Base-by-base conservation (phyloP, 2,113 vertebrate species). In the Macroglossus sobrinus region DNA sequence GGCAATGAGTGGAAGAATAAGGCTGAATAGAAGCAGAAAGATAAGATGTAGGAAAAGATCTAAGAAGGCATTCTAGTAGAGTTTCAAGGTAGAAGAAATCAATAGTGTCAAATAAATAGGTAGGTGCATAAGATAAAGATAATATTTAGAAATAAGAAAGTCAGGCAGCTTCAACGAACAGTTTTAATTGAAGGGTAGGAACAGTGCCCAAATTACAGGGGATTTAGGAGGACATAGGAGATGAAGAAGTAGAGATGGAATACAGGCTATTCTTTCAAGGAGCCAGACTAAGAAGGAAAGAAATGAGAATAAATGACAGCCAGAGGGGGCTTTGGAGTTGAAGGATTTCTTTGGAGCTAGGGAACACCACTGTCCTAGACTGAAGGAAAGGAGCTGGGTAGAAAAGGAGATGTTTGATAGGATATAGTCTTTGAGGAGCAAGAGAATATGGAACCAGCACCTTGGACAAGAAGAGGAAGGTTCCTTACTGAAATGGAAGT, bases 121-220 rank as follows among this genome's bases (percentile, higher is more conserved):
- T 53, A 38, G 24, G 24, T 86, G 71, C 26, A 89, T 45, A 71
- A 88, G 43, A 84, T 21, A 94, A 66, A 81, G 72, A 81, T 5
- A 81, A 64, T 79, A 88, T 76, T 94, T 94, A 92, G 74, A 91
- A 89, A 89, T 59, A 80, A 96, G 53, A 30, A 93, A 69, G 28
- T 87, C 50, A 93, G 69, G 68, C 88, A 79, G 35, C 24, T 22
- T 92, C 59, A 93, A 16, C 89, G 47, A 92, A 63, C 19, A 89
- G 71, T 76, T 89, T 93, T 82, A 89, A 55, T 75, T 89, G 57
- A 96, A 96, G 57, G 33, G 38, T 76, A 89, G 82, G 38, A 84
- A 81, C 3, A 84, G 21, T 84, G 40, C 14, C 16, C 30, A 86
- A 26, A 79, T 75, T 69, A 79, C 3, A 94, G 28, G 59, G 11